A percentile compares a stretch with the other conserved stretches of the same genome.
Evolutionary conservation across 2,888 invertebrate genomes (phyloP).

Genomic region (Chironomus riparius): DNA sequence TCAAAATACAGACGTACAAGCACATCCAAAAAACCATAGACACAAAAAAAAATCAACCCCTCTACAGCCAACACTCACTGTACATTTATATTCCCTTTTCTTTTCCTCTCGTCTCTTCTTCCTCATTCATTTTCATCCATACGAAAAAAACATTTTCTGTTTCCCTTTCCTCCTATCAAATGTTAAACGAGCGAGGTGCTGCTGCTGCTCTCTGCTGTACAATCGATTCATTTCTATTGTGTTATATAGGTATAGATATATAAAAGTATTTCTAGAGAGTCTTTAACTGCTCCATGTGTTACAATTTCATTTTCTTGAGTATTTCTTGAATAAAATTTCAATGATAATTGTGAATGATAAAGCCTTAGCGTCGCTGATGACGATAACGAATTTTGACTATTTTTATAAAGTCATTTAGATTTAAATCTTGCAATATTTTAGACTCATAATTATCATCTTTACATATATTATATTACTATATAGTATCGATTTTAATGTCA

Average conservation of each 20-base stretch:
- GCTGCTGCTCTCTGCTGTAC: neutral
- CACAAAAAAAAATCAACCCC: too few species aligned
- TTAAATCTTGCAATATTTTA: neutral
- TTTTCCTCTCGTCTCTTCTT: neutral
- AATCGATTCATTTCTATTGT: conserved; percentile 1
- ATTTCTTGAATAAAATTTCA: too few species aligned
- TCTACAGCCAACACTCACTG: neutral
- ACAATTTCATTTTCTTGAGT: neutral
- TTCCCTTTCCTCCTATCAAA: neutral
- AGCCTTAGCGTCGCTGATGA: too few species aligned
- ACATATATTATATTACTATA: neutral
- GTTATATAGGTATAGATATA: neutral
- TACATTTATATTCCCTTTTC: neutral
- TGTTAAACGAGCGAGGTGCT: neutral
- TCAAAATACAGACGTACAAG: too few species aligned
- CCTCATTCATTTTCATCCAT: neutral
- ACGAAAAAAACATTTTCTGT: neutral
- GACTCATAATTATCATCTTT: neutral
- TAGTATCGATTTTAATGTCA: neutral
- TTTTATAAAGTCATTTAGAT: neutral
- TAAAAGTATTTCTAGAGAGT: too few species aligned
- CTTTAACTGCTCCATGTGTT: neutral
- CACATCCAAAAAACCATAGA: too few species aligned
- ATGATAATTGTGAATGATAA: neutral
- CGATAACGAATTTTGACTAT: neutral